phyloP scores from a whole-genome alignment of 2,113 vertebrate species.

The Myiopsitta monachus region DNA sequence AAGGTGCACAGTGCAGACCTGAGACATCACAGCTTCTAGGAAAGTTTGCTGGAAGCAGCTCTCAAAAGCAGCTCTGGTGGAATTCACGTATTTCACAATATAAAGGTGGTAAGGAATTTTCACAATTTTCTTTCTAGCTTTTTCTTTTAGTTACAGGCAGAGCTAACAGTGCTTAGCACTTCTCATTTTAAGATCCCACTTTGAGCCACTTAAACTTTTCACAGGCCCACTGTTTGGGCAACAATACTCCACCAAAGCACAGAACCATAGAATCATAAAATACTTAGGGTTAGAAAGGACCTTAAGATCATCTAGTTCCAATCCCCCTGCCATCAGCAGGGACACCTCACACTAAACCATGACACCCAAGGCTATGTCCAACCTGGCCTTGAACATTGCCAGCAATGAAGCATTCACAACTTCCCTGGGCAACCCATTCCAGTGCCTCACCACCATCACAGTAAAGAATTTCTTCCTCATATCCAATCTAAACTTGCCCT shows the following conservation, averaged over 20 bases:
- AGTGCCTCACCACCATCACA: too few relatives aligned
- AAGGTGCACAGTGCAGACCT: not conserved
- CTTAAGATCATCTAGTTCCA: too few relatives aligned
- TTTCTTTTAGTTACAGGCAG: not conserved
- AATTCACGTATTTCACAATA: not conserved
- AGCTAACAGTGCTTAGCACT: not conserved
- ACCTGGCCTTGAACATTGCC: too few relatives aligned
- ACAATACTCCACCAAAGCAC: not conserved
- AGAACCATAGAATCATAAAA: too few relatives aligned
- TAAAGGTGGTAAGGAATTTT: not conserved
- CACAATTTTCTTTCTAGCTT: not conserved
- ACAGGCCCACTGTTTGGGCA: conserved; percentile 13
- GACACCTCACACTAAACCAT: too few relatives aligned
- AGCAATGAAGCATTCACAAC: too few relatives aligned
- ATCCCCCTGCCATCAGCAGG: too few relatives aligned
- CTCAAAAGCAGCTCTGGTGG: not conserved
- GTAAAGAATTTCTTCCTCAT: too few relatives aligned
- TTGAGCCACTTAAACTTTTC: not conserved
- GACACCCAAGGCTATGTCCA: too few relatives aligned
- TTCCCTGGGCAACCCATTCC: too few relatives aligned
- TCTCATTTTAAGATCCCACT: conserved; percentile 14
- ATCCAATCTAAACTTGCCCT: too few relatives aligned
- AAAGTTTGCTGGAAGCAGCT: not conserved
- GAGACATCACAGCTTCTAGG: not conserved
- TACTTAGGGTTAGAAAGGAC: too few relatives aligned